Evolutionary conservation across 1,140 invertebrate genomes (phyloP).

Genomic region (Aphelenchoides fujianensis): DNA sequence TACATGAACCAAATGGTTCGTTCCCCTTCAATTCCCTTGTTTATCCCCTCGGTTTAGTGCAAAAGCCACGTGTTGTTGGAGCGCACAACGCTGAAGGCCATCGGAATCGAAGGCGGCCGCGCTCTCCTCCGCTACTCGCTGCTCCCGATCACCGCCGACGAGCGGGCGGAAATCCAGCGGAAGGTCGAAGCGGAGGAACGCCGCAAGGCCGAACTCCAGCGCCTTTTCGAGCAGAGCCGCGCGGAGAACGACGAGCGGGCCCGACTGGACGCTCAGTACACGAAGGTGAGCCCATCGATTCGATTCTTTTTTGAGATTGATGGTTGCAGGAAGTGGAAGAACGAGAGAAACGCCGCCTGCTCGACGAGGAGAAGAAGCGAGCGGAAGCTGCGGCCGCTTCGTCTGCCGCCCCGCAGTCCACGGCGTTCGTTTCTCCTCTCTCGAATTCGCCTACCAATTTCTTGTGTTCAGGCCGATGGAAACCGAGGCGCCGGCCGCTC

Average conservation of each 20-base stretch:
- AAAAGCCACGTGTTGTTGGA: conserved; percentile 2
- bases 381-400: no score
- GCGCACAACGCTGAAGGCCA: conserved; percentile 11
- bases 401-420: no score
- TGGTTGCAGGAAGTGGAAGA: no score
- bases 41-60: conserved; percentile 24
- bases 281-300: not conserved
- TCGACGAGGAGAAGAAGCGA: no score
- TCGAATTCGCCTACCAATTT: no score
- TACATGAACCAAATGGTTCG: conserved; percentile 18
- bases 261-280: not conserved
- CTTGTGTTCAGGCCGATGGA: no score
- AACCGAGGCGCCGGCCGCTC: no score
- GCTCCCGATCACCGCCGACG: not conserved
- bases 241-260: not conserved
- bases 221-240: not conserved
- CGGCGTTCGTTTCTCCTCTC: no score
- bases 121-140: conserved; percentile 20
- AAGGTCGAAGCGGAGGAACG: conserved; percentile 1
- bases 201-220: not conserved
- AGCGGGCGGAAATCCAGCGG: conserved; percentile 3
- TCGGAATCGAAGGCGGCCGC: conserved; percentile 15
- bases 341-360: no score
- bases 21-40: not conserved
- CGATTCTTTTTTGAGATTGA: not conserved